Conservation (phyloP, 2,888 invertebrate species). For the Tanytarsus gracilentus region DNA sequence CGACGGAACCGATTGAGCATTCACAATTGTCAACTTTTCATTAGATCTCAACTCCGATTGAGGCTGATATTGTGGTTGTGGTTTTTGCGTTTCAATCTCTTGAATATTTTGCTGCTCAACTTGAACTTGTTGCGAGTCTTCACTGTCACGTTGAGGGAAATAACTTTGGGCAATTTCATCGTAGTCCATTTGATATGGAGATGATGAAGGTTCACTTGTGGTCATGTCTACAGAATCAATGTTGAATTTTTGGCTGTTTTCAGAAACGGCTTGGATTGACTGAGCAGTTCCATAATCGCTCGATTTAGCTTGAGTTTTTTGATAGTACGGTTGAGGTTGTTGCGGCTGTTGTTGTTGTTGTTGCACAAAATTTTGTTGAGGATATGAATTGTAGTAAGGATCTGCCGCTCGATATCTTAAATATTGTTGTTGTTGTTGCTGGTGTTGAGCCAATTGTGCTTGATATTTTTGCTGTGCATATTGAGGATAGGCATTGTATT, state of each 20-base stretch:
- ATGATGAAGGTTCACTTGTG: slow-evolving; percentile 15
- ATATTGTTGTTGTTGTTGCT: slow-evolving; percentile 18
- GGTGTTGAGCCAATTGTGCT: not conserved
- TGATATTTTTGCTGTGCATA: slow-evolving; percentile 13
- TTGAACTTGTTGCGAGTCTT: not conserved
- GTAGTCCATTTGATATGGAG: slow-evolving; percentile 2
- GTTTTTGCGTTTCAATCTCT: slow-evolving; percentile 1
- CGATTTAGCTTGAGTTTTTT: slow-evolving; percentile 15
- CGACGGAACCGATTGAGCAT: slow-evolving; percentile 43
- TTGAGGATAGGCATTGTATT: not conserved
- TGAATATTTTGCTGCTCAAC: slow-evolving; percentile 16
- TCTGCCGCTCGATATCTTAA: slow-evolving; percentile 23
- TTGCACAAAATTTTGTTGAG: slow-evolving; percentile 22
- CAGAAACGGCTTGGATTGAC: not conserved
- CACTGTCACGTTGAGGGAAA: slow-evolving; percentile 11
- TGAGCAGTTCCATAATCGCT: not conserved
- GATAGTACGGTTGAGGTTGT: slow-evolving; percentile 24
- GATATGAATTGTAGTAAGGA: slow-evolving; percentile 16
- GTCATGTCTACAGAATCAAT: slow-evolving; percentile 24
- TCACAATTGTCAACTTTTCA: slow-evolving; percentile 22
- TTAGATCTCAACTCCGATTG: slow-evolving; percentile 11
- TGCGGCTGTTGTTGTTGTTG: slow-evolving; percentile 17
- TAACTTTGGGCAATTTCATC: slow-evolving; percentile 25
- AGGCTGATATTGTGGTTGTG: not conserved
- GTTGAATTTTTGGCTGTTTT: not conserved